phyloP scores from a whole-genome alignment of 2,888 invertebrate species.

The Agrochola lota region DNA sequence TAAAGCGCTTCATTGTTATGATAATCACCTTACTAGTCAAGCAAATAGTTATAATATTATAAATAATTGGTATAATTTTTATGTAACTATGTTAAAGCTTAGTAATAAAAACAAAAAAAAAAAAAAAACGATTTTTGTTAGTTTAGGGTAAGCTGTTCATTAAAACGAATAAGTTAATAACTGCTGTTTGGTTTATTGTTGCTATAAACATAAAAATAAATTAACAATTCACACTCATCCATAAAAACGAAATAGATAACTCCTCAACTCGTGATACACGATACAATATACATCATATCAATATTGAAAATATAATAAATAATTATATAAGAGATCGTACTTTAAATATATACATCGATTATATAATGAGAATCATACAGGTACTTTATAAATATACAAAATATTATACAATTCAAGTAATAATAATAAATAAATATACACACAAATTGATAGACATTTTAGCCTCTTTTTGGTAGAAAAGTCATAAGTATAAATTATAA shows the following conservation, averaged over 20 bases:
- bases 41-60: no score
- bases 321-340: conserved; percentile 62
- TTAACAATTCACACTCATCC: conserved; percentile 69
- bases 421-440: conserved; percentile 30
- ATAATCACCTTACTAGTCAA: no score
- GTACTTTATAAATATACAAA: conserved; percentile 37
- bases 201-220: conserved; percentile 66
- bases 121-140: no score
- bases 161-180: conserved; percentile 44
- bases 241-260: conserved; percentile 66
- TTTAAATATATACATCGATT: conserved; percentile 52
- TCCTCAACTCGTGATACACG: conserved; percentile 75
- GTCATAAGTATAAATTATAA: conserved; percentile 14
- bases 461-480: conserved; percentile 40
- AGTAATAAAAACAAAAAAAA: not conserved
- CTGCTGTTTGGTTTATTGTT: conserved; percentile 65
- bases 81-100: not conserved
- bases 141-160: not conserved
- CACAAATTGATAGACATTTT: conserved; percentile 16
- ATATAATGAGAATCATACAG: conserved; percentile 47
- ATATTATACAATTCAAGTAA: conserved; percentile 20
- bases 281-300: conserved; percentile 66
- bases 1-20: no score
- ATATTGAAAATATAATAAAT: conserved; percentile 59
- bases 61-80: not conserved